A percentile compares a stretch with the other conserved stretches of the same genome.
phyloP scores from a whole-genome alignment of 2,888 invertebrate species.

The Latrodectus elegans region DNA sequence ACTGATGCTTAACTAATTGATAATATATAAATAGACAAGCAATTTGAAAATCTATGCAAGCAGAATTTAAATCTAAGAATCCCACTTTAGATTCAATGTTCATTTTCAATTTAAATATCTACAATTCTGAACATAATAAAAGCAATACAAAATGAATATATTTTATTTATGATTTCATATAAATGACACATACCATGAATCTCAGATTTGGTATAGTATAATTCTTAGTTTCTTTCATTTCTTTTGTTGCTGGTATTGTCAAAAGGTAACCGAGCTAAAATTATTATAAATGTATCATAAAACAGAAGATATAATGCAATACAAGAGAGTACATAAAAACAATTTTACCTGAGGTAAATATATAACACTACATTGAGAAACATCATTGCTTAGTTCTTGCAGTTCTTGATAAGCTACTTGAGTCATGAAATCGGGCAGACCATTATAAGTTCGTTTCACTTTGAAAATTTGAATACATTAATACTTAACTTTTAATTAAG shows the following conservation, averaged over 20 bases:
- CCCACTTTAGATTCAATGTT: no score
- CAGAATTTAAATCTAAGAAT: no score
- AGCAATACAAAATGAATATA: no score
- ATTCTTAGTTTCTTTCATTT: constrained; percentile 78
- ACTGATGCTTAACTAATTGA: no score
- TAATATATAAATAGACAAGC: no score
- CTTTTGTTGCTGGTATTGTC: constrained; percentile 82
- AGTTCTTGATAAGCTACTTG: constrained; percentile 84
- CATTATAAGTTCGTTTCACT: constrained; percentile 80
- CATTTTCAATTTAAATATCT: no score
- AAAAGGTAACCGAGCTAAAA: constrained; percentile 84
- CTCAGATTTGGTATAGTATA: constrained; percentile 81
- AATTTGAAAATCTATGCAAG: no score
- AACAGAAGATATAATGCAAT: not conserved
- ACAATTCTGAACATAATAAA: no score
- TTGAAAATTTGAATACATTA: not conserved
- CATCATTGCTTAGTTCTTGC: constrained; percentile 79
- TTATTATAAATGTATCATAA: not conserved
- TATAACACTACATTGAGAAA: constrained; percentile 73
- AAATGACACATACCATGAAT: constrained; percentile 80
- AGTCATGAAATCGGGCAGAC: constrained; percentile 83
- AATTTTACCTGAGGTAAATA: constrained; percentile 79
- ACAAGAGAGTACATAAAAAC: not conserved
- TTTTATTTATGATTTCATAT: not conserved
- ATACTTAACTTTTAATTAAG: no score